Conservation (phyloP, 2,888 invertebrate genomes). For the Apotomis betuletana region DNA sequence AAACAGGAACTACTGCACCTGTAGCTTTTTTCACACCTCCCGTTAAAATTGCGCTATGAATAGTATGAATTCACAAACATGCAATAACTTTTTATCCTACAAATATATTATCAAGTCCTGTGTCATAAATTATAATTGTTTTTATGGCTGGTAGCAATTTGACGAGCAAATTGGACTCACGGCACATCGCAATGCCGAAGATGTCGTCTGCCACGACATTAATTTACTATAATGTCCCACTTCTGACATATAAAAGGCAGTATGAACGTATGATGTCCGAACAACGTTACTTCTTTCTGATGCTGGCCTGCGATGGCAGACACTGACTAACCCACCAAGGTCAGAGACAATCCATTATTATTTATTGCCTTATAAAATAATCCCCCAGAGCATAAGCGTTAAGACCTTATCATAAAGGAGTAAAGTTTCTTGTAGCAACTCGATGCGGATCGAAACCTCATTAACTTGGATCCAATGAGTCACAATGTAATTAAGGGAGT, state of each 20-base stretch:
- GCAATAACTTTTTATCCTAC: conserved; percentile 3
- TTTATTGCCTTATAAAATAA: conserved; percentile 77
- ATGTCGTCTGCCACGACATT: conserved; percentile 44
- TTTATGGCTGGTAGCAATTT: conserved; percentile 32
- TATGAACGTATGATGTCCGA: not conserved
- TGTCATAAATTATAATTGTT: conserved; percentile 34
- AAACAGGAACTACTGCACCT: not conserved
- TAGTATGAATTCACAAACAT: not conserved
- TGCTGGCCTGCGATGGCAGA: conserved; percentile 45
- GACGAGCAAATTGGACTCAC: conserved; percentile 30
- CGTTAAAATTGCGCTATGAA: not conserved
- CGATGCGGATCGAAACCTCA: conserved; percentile 56
- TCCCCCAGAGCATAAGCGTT: conserved; percentile 47
- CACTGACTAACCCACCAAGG: conserved; percentile 80
- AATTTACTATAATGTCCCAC: conserved; percentile 56
- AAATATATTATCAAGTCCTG: conserved; percentile 5
- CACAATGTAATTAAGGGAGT: conserved; percentile 60
- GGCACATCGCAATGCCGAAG: conserved; percentile 38
- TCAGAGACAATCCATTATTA: conserved; percentile 79
- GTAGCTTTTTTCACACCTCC: conserved; percentile 1
- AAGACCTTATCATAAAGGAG: conserved; percentile 55
- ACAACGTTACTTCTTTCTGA: conserved; percentile 5
- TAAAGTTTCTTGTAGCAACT: conserved; percentile 56
- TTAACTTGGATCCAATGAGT: conserved; percentile 68
- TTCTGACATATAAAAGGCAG: conserved; percentile 1